Percentiles rank a stretch among this genome's conserved stretches.
Conservation (phyloP, 2,888 invertebrate species). For the Catocala nupta region DNA sequence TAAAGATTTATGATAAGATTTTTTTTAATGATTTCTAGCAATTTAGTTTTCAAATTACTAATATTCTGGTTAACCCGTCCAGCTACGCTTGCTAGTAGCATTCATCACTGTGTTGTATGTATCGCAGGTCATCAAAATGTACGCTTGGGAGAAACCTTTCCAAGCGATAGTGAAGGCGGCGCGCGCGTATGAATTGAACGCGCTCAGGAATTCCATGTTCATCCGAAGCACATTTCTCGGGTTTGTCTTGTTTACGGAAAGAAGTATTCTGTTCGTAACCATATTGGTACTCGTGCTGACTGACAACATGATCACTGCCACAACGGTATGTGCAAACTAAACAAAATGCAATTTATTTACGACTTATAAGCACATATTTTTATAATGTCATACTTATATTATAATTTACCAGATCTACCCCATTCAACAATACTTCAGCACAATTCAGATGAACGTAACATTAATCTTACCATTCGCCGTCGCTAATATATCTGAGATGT, state of each 20-base stretch:
- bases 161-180: slow-evolving; percentile 89
- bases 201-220: slow-evolving; percentile 87
- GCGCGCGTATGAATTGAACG: slow-evolving; percentile 85
- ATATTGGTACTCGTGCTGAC: slow-evolving; percentile 71
- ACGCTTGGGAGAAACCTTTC: slow-evolving; percentile 96
- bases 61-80: too few species aligned
- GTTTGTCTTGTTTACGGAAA: slow-evolving; percentile 91
- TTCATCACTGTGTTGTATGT: slow-evolving; percentile 6
- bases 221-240: slow-evolving; percentile 90
- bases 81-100: too few species aligned
- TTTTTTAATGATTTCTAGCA: too few species aligned
- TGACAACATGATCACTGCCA: slow-evolving; percentile 73
- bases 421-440: slow-evolving; percentile 87
- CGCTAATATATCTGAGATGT: slow-evolving; percentile 86
- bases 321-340: slow-evolving; percentile 60
- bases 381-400: too few species aligned
- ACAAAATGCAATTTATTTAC: too few species aligned
- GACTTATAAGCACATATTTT: too few species aligned
- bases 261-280: slow-evolving; percentile 91
- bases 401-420: slow-evolving; percentile 88
- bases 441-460: slow-evolving; percentile 87
- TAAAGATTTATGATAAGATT: too few species aligned
- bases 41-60: too few species aligned
- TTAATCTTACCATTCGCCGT: slow-evolving; percentile 86
- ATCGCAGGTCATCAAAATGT: slow-evolving; percentile 95